Evolutionary conservation across 2,113 vertebrate genomes (phyloP).

Genomic region (Nasalis larvatus): DNA sequence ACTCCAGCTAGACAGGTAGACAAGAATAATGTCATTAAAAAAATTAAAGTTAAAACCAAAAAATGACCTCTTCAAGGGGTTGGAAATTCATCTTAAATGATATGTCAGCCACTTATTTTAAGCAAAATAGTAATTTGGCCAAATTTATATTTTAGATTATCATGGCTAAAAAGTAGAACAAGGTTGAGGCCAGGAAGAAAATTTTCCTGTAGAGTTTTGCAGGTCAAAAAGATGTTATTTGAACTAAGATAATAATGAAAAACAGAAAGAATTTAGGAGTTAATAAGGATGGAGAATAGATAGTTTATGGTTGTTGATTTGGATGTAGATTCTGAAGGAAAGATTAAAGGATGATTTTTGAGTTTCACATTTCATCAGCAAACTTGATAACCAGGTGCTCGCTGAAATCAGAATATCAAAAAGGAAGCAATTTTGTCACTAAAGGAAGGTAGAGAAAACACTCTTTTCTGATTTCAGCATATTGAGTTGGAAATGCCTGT

Average conservation of each 20-base stretch:
- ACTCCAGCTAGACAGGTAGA: background rate
- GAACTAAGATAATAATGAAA: background rate
- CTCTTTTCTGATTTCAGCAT: background rate
- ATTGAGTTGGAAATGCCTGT: background rate
- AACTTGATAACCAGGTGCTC: background rate
- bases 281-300: background rate
- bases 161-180: background rate
- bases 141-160: background rate
- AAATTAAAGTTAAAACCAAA: background rate
- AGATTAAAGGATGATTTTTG: background rate
- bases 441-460: background rate
- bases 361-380: background rate
- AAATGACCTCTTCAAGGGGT: background rate
- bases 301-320: background rate
- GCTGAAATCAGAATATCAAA: background rate
- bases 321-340: background rate
- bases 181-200: background rate
- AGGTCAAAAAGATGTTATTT: background rate
- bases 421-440: background rate
- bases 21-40: background rate
- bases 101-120: background rate
- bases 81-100: background rate
- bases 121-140: background rate
- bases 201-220: background rate
- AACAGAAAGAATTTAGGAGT: background rate